Percentiles rank a stretch among this genome's conserved stretches.
Conservation (phyloP, 2,113 vertebrate genomes). For the Pachyramphus minor region DNA sequence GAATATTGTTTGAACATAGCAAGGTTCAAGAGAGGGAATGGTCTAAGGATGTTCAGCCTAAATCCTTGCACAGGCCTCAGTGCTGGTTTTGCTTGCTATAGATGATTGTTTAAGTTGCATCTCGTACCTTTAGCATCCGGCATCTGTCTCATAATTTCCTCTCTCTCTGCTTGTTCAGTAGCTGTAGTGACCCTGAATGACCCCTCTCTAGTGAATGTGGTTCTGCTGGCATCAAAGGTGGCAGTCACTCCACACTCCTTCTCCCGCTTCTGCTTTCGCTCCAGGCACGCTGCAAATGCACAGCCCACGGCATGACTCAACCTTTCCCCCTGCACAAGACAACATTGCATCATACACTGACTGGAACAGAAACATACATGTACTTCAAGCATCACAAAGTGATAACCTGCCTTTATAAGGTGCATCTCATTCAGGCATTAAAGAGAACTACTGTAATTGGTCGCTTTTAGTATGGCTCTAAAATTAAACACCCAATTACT, state of each 20-base stretch:
- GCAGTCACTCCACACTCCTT: conserved; percentile 99
- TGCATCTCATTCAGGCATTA: neutral
- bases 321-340: conserved; percentile 86
- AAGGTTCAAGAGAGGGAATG: neutral
- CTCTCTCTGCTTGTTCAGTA: conserved; percentile 94
- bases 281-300: conserved; percentile 95
- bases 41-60: neutral
- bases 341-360: neutral
- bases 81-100: neutral
- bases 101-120: neutral
- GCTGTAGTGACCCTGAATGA: conserved; percentile 96
- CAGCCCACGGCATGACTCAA: conserved; percentile 97
- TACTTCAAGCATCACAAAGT: neutral
- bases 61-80: neutral
- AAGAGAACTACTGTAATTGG: neutral
- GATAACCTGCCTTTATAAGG: neutral
- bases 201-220: conserved; percentile 96
- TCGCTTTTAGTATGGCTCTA: neutral
- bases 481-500: neutral
- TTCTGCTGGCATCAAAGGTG: conserved; percentile 97
- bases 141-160: conserved; percentile 94
- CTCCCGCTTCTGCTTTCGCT: conserved; percentile 96
- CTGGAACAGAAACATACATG: neutral
- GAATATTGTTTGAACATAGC: neutral
- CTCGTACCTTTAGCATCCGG: conserved; percentile 90